A percentile compares a stretch with the other conserved stretches of the same genome.
phyloP scores from a whole-genome alignment of 1,140 invertebrate genomes.

The Brachionus asplanchnoidis region DNA sequence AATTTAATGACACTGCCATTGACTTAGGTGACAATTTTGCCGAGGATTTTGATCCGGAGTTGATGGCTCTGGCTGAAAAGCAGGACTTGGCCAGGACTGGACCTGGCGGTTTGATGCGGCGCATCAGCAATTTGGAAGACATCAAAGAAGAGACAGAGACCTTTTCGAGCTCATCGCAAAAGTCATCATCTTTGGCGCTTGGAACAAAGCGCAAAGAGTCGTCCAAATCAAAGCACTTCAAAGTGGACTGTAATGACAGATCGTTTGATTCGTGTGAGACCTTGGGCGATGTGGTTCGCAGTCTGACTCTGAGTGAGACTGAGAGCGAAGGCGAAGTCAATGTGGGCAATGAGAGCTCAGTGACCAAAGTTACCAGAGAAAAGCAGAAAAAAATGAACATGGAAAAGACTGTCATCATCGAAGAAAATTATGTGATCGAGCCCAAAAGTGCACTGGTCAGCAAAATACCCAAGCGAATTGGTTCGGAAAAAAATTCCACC shows the following conservation, averaged over 20 bases:
- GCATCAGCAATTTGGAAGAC: neutral
- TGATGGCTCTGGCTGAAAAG: neutral
- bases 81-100: neutral
- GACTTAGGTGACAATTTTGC: neutral
- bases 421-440: constrained; percentile 19
- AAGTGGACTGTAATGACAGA: neutral
- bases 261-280: neutral
- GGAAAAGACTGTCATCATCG: constrained; percentile 13
- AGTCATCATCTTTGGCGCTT: neutral
- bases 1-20: neutral
- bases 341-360: neutral
- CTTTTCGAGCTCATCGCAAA: neutral
- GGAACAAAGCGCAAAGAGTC: neutral
- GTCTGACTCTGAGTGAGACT: neutral
- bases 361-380: neutral
- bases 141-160: constrained; percentile 32
- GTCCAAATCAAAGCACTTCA: constrained; percentile 17
- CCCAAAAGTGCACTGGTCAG: neutral
- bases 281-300: neutral
- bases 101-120: neutral
- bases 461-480: neutral
- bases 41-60: constrained; percentile 3
- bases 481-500: neutral
- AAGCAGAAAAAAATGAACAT: constrained; percentile 10
- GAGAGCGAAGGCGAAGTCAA: constrained; percentile 9